These are phyloP conservation scores for Selenia dentaria DNA, from an alignment of 2,888 invertebrate species.

Conservation along the genomic window DNA sequence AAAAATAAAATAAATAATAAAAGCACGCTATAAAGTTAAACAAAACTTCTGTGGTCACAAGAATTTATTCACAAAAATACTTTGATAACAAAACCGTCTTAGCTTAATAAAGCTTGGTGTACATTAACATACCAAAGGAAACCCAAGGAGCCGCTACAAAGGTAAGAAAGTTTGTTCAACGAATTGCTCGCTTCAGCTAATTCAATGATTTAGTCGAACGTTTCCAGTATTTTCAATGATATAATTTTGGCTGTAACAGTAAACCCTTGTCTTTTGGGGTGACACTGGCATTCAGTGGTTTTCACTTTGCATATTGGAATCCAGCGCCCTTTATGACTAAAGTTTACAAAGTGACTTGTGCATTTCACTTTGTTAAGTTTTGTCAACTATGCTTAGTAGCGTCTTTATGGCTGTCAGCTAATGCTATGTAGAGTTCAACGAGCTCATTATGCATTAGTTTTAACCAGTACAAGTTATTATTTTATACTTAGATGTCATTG, in stretches of 20 bases:
- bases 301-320: background rate
- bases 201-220: slow-evolving; percentile 24
- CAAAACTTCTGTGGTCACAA: no score
- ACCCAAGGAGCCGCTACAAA: slow-evolving; percentile 15
- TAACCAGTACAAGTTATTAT: no score
- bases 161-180: slow-evolving; percentile 29
- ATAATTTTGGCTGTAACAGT: slow-evolving; percentile 8
- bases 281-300: background rate
- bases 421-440: no score
- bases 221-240: slow-evolving; percentile 18
- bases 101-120: slow-evolving; percentile 25
- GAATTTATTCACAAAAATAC: slow-evolving; percentile 20
- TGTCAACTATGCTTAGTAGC: no score
- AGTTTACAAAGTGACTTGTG: background rate
- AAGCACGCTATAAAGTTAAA: no score
- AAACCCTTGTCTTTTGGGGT: slow-evolving; percentile 5
- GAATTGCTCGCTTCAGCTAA: slow-evolving; percentile 27
- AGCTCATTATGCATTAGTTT: no score
- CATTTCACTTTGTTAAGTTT: no score
- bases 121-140: slow-evolving; percentile 34
- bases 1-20: no score
- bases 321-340: background rate
- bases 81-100: slow-evolving; percentile 23
- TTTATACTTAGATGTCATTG: no score
- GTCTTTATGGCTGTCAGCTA: no score